These are phyloP conservation scores for Origma solitaria DNA, from an alignment of 2,113 vertebrate species.

Conservation along the genomic window DNA sequence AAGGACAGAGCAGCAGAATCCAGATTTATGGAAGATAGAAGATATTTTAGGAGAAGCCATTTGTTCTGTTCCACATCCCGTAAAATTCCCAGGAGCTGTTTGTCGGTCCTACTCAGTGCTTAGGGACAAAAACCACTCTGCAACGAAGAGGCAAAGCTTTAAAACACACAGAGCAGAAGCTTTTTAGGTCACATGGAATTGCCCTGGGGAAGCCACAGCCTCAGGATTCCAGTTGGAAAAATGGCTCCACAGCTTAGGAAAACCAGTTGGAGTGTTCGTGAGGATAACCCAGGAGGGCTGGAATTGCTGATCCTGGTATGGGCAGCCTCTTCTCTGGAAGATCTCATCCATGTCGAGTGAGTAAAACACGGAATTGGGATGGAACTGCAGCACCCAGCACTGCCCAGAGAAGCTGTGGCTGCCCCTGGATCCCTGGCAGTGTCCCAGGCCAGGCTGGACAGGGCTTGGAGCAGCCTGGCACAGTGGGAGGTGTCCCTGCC, in stretches of 20 bases:
- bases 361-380: accelerated
- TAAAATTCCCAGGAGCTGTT: neutral
- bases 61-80: neutral
- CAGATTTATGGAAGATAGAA: neutral
- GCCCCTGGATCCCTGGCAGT: neutral
- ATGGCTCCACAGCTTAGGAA: neutral
- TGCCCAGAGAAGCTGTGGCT: neutral
- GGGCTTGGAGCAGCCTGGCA: neutral
- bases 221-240: neutral
- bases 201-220: neutral
- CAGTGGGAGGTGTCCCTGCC: neutral
- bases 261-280: accelerated
- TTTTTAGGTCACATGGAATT: neutral
- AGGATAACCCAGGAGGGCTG: neutral
- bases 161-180: neutral
- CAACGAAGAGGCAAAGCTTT: neutral
- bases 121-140: neutral
- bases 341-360: too few species aligned
- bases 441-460: accelerated
- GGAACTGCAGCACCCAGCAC: neutral
- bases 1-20: neutral
- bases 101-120: neutral
- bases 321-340: neutral
- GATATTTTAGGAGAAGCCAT: neutral
- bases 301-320: accelerated